These are phyloP conservation scores for Pipistrellus kuhlii DNA, from an alignment of 2,797 vertebrate genomes.

Conservation along the genomic window DNA sequence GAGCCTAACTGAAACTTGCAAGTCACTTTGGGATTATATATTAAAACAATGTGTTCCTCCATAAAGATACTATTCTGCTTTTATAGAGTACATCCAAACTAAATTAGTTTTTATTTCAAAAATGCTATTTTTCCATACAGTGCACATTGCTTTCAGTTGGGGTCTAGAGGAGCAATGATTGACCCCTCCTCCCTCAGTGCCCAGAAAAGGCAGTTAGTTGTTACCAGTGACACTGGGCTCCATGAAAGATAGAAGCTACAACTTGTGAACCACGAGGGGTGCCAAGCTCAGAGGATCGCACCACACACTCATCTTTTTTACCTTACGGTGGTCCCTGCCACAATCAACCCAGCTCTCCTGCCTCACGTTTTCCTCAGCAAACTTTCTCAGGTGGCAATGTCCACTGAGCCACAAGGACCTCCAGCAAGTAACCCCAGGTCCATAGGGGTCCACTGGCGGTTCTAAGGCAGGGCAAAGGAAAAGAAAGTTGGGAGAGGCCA, in stretches of 20 bases:
- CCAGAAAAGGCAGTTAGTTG: constrained; percentile 58
- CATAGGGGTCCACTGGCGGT: neutral
- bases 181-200: constrained; percentile 68
- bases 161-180: constrained; percentile 71
- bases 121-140: constrained; percentile 70
- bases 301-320: neutral
- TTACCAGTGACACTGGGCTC: neutral
- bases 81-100: constrained; percentile 64
- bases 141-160: constrained; percentile 76
- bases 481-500: neutral
- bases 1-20: neutral
- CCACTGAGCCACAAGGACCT: neutral
- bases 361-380: neutral
- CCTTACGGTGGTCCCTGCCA: neutral
- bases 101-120: constrained; percentile 75
- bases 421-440: neutral
- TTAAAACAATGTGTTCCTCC: neutral
- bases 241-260: constrained; percentile 60
- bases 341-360: neutral
- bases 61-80: constrained; percentile 45
- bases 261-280: constrained; percentile 19
- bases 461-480: neutral
- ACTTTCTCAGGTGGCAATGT: neutral
- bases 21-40: neutral
- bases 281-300: neutral